Percentiles rank a stretch among this genome's conserved stretches.
phyloP scores from a whole-genome alignment of 2,888 invertebrate genomes.

The Podotricha telesiphe region DNA sequence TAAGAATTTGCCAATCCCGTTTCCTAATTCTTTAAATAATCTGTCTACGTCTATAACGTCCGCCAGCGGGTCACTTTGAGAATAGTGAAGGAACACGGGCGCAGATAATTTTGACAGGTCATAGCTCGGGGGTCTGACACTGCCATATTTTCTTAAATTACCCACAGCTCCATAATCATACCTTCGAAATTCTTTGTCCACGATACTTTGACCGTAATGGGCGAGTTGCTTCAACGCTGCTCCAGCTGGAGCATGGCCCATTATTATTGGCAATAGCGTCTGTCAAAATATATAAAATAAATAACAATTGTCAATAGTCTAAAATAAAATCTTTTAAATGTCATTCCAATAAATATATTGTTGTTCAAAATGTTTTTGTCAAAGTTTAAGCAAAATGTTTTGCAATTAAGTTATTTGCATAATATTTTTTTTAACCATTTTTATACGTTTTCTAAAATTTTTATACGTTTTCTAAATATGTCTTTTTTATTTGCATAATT shows the following conservation, averaged over 20 bases:
- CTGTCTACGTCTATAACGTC: slow-evolving; percentile 80
- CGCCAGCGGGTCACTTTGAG: slow-evolving; percentile 86
- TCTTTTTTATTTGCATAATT: not conserved
- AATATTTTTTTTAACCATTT: too few relatives aligned
- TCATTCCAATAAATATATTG: too few relatives aligned
- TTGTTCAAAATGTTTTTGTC: not conserved
- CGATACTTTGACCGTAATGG: slow-evolving; percentile 88
- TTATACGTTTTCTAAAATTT: too few relatives aligned
- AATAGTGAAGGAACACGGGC: slow-evolving; percentile 86
- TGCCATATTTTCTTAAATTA: slow-evolving; percentile 83
- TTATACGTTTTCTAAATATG: too few relatives aligned
- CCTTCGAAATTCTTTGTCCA: slow-evolving; percentile 78
- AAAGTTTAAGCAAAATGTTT: not conserved
- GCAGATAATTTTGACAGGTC: slow-evolving; percentile 80
- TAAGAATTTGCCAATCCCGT: slow-evolving; percentile 80
- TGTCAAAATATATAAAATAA: slow-evolving; percentile 58
- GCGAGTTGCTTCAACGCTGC: slow-evolving; percentile 87
- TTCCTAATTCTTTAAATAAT: slow-evolving; percentile 80
- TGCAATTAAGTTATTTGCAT: not conserved
- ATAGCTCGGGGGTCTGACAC: slow-evolving; percentile 82
- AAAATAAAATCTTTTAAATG: too few relatives aligned
- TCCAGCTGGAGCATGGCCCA: slow-evolving; percentile 88
- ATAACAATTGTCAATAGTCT: not conserved
- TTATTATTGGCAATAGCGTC: slow-evolving; percentile 87
- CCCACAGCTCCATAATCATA: slow-evolving; percentile 81